Conservation (phyloP, 1,140 invertebrate species). For the Protaetia brevitarsis region DNA sequence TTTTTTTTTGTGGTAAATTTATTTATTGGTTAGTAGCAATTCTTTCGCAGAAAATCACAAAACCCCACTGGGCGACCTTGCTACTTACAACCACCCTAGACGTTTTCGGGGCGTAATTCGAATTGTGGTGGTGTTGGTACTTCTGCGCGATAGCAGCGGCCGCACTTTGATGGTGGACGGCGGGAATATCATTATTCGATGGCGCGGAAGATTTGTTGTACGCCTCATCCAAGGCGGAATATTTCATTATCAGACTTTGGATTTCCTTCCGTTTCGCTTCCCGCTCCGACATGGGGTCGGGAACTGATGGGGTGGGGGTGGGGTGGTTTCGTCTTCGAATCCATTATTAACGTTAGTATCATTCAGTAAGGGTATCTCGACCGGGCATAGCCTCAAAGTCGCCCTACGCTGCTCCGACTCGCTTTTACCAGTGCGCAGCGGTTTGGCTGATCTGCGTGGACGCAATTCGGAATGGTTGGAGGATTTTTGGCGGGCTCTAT, state of each 20-base stretch:
- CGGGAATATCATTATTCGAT: conserved; percentile 26
- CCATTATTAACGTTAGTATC: conserved; percentile 34
- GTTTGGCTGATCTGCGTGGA: conserved; percentile 47
- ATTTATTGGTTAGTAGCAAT: too few relatives aligned
- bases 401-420: conserved; percentile 48
- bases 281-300: conserved; percentile 59
- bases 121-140: conserved; percentile 36
- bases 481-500: conserved; percentile 40
- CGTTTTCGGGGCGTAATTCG: background rate
- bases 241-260: conserved; percentile 73
- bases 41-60: background rate
- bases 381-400: conserved; percentile 49
- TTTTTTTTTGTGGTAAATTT: too few relatives aligned
- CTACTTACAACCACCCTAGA: conserved; percentile 50
- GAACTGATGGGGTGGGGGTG: conserved; percentile 52
- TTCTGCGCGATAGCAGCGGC: conserved; percentile 41
- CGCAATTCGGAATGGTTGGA: conserved; percentile 46
- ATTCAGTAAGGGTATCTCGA: conserved; percentile 48
- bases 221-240: conserved; percentile 67
- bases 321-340: conserved; percentile 52
- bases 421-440: conserved; percentile 54
- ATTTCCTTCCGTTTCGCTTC: conserved; percentile 77
- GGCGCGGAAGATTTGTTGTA: conserved; percentile 51
- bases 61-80: conserved; percentile 19
- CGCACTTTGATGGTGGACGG: conserved; percentile 27